Percentiles rank a stretch among this genome's conserved stretches.
Evolutionary conservation across 2,113 vertebrate genomes (phyloP).

Genomic region (Tupaia chinensis): DNA sequence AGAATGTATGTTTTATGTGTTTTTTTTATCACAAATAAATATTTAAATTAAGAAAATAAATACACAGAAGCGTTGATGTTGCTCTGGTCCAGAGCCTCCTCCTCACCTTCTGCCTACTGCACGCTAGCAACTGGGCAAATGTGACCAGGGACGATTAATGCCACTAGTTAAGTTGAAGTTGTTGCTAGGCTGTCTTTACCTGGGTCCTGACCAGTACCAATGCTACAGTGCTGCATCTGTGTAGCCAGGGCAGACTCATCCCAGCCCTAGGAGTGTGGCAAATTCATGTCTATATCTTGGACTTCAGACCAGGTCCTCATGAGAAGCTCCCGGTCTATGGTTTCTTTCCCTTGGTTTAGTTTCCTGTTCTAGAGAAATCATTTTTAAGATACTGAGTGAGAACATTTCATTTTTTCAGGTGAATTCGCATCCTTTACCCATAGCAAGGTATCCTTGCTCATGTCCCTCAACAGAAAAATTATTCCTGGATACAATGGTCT

Average conservation of each 20-base stretch:
- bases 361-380: not conserved
- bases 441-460: not conserved
- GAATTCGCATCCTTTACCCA: not conserved
- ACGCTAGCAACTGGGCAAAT: not conserved
- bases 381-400: not conserved
- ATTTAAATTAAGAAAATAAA: not conserved
- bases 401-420: not conserved
- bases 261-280: not conserved
- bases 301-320: not conserved
- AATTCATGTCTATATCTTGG: not conserved
- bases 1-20: not conserved
- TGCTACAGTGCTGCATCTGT: not conserved
- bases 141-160: not conserved
- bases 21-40: not conserved
- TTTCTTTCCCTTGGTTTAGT: conserved; percentile 8
- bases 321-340: not conserved
- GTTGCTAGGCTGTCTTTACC: not conserved
- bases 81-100: not conserved
- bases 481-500: not conserved
- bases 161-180: not conserved
- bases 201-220: not conserved
- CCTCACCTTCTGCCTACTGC: not conserved
- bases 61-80: not conserved
- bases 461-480: not conserved
- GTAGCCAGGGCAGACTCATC: not conserved